Base-by-base conservation (phyloP, 1,140 invertebrate genomes). In the Drosophila repleta region DNA sequence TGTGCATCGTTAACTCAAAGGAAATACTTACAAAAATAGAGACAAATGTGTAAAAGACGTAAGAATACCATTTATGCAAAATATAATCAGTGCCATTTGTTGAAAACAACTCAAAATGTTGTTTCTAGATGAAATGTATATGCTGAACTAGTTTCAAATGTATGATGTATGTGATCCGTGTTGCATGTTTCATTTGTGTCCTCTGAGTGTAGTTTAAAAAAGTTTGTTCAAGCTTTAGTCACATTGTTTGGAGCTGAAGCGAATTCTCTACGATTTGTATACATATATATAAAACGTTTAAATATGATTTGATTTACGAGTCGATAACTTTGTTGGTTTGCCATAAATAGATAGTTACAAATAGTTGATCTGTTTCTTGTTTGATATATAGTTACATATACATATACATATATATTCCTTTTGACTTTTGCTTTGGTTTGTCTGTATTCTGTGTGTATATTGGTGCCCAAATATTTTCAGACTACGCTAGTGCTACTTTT, bases 391-490 rank as follows among this genome's bases (percentile, higher is more conserved):
- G 11, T 11, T 35, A 35, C 11, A 35, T 52, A 80, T 62, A 39
- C 21, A 55, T 32, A 43, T 48, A 29, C 7, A 29, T 29, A 29
- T 29, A 7, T 6, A 29, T 29, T 29, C 29, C 29, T 57, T 57
- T 48, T 60, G 18, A 21, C 52, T 57, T 74, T 57, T 55, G 32
- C 32, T 35, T 64, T 60, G 43, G 49, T 56, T 45, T 56, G 37
- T 37, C 2, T 24, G 70, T n/a, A n/a, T 37, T 35, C n/a, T 72
- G 58, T 75, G 62, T 87, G 82, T 85, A 85, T 85, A 85, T 85
- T 85, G 82, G 82, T 87, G 83, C 83, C 83, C 82, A 87, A 82
- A 87, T 82, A 88, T 73, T 66, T 82, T 82, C 75, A 71, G 67
- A 84, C 76, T 85, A 87, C 78, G 46, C 82, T 88, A 87, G 82